Percentiles rank a stretch among this genome's conserved stretches.
Evolutionary conservation across 2,888 invertebrate genomes (phyloP).

Genomic region (Acronicta psi): DNA sequence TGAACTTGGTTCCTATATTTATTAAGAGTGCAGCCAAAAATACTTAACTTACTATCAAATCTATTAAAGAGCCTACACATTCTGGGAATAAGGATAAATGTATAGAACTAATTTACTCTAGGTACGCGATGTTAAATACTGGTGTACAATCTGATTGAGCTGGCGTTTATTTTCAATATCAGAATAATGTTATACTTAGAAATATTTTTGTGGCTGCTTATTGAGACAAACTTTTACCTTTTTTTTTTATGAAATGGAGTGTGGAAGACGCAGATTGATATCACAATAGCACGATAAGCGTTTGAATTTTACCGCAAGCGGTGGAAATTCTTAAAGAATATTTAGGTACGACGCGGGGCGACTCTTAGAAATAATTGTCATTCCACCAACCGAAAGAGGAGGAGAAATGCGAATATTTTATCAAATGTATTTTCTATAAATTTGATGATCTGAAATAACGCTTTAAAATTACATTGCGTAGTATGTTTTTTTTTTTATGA

Average conservation of each 20-base stretch:
- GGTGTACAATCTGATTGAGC: neutral
- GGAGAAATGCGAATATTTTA: slow-evolving; percentile 4
- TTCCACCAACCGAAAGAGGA: slow-evolving; percentile 25
- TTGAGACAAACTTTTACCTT: too few species aligned
- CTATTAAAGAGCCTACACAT: too few species aligned
- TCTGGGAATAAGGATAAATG: too few species aligned
- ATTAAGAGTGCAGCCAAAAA: too few species aligned
- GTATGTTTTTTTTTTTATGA: slow-evolving; percentile 29
- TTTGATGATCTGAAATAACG: slow-evolving; percentile 13
- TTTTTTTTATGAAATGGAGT: slow-evolving; percentile 5
- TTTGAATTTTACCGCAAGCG: slow-evolving; percentile 13
- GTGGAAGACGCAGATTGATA: slow-evolving; percentile 39
- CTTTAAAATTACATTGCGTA: neutral
- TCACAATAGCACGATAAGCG: slow-evolving; percentile 26
- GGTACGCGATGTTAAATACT: neutral
- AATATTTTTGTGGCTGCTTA: too few species aligned
- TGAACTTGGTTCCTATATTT: too few species aligned
- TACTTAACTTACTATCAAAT: too few species aligned
- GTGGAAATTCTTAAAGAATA: slow-evolving; percentile 26
- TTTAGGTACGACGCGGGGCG: slow-evolving; percentile 6
- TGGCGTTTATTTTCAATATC: too few species aligned
- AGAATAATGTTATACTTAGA: too few species aligned
- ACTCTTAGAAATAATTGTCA: slow-evolving; percentile 35
- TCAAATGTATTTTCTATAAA: slow-evolving; percentile 16
- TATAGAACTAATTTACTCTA: neutral